Evolutionary conservation across 37 sponge, comb jelly and placozoan species (phyloP).

Genomic region (Oscarella lobularis): DNA sequence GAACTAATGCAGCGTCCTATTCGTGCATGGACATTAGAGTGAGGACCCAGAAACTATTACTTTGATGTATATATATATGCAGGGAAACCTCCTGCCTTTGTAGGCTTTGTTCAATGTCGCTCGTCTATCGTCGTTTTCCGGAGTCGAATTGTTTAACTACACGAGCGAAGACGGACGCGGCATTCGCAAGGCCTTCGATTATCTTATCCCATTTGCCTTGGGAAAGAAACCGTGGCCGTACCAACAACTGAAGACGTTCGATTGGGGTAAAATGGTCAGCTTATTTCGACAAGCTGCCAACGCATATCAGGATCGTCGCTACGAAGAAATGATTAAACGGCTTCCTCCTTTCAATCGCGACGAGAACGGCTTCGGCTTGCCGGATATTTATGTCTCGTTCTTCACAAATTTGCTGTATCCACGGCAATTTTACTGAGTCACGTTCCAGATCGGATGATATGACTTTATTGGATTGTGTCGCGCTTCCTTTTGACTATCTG

Average conservation of each 20-base stretch:
- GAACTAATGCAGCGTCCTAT: not conserved
- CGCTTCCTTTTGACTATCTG: no score
- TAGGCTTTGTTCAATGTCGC: slow-evolving; percentile 4
- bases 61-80: no score
- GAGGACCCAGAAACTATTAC: not conserved
- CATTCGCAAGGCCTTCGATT: slow-evolving; percentile 3
- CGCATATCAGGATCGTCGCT: not conserved
- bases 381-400: no score
- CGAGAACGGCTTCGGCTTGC: no score
- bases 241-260: not conserved
- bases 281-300: slow-evolving; percentile 1
- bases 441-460: no score
- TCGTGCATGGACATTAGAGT: not conserved
- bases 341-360: not conserved
- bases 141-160: not conserved
- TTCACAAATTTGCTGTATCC: no score
- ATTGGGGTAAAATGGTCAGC: not conserved
- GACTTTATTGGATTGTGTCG: no score
- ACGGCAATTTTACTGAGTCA: no score
- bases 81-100: no score
- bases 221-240: slow-evolving; percentile 1
- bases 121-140: not conserved
- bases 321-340: not conserved
- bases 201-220: not conserved
- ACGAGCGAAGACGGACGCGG: not conserved